phyloP scores from a whole-genome alignment of 1,140 invertebrate genomes.

The Lepidurus apus region DNA sequence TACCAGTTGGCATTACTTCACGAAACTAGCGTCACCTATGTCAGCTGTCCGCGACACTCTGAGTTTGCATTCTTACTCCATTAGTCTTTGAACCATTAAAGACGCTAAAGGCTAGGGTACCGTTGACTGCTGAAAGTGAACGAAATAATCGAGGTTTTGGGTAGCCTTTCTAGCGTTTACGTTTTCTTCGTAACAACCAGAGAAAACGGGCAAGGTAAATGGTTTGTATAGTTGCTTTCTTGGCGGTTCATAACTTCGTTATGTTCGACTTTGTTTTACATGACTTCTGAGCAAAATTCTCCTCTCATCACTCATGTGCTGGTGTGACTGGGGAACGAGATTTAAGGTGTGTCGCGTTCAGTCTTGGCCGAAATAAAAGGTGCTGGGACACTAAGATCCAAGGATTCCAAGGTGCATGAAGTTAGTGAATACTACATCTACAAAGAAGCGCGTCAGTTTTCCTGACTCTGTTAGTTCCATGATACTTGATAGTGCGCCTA shows the following conservation, averaged over 20 bases:
- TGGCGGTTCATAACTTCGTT: slow-evolving; percentile 14
- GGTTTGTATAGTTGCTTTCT: slow-evolving; percentile 19
- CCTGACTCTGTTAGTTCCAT: too few species aligned
- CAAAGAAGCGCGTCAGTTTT: background rate
- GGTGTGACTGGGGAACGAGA: background rate
- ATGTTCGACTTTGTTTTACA: slow-evolving; percentile 4
- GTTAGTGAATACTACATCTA: background rate
- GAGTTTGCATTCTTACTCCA: background rate
- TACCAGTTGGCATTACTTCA: too few species aligned
- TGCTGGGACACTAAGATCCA: background rate
- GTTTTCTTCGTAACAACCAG: slow-evolving; percentile 4
- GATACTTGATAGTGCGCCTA: too few species aligned
- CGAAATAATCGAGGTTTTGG: background rate
- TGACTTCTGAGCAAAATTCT: slow-evolving; percentile 2
- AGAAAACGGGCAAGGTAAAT: background rate
- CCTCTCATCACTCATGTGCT: background rate
- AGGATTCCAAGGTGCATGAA: background rate
- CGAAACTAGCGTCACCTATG: too few species aligned
- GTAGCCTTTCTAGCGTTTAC: background rate
- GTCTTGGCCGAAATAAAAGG: background rate
- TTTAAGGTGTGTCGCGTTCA: background rate
- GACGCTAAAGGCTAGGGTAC: background rate
- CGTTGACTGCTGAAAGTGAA: background rate
- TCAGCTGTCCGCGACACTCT: too few species aligned
- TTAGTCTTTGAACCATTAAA: background rate